Base-by-base conservation (phyloP, 2,888 invertebrate species). In the Oegoconia quadripuncta region DNA sequence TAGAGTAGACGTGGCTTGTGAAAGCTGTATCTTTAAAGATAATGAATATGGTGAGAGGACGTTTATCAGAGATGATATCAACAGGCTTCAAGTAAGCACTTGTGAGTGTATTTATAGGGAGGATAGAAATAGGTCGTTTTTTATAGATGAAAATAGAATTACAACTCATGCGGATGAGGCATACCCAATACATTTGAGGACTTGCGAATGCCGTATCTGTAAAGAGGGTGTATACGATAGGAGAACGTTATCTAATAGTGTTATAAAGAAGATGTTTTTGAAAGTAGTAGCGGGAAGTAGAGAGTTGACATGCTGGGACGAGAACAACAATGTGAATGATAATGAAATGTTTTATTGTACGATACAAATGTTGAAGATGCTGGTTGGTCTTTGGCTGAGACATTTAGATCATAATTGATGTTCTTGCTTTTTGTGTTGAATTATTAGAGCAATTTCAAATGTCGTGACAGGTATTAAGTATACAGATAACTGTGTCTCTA, bases 351-450 rank as follows among this genome's bases (percentile, higher is more conserved):
- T 70, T 47, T 71, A 52, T 39, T 80, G 82, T 60, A 44, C 86
- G 42, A 66, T 81, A 59, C 70, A 82, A 50, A 64, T 81, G 38
- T 47, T 88, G 44, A 84, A 84, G 57, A 64, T 87, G 55, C 59
- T 88, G 62, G 55, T 88, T 45, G 87, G 86, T 41, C 65, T 88
- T 44, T 88, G 87, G 87, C 69, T 88, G 49, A 71, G 88, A 53
- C 86, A 86, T 70, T 67, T 75, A 45, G 83, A 83, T 67, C 86
- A 86, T 56, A 82, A 71, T 57, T 62, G 15, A 22, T n/a, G n/a
- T n/a, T n/a, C n/a, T n/a, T n/a, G n/a, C n/a, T n/a, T n/a, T n/a
- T n/a, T n/a, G n/a, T n/a, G n/a, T n/a, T n/a, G n/a, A n/a, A n/a
- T n/a, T n/a, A n/a, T n/a, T n/a, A n/a, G n/a, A n/a, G n/a, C n/a